Base-by-base conservation (phyloP, 2,888 invertebrate genomes). In the Pachymerium ferrugineum region DNA sequence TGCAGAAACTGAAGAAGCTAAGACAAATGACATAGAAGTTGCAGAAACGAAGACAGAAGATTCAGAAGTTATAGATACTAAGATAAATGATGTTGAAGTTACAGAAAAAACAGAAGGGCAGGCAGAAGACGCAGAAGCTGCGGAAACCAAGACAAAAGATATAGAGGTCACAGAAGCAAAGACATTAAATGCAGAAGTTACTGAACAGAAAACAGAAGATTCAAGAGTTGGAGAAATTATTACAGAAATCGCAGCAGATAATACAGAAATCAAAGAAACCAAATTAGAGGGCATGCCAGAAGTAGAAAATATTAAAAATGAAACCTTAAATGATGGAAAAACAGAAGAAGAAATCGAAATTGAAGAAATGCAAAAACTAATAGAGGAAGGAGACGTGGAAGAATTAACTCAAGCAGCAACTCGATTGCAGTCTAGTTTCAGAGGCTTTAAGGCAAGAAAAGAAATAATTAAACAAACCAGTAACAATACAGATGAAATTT, bases 401-500 rank as follows among this genome's bases (percentile, higher is more conserved):
- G 69, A 69, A 69, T 12, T 38, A 38, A 12, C 12, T n/a, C 12
- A 2, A 3, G 38, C 38, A 3, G 38, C 38, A n/a, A 71, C 71
- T 10, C 30, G 33, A 38, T 19, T 71, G 33, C 71, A 71, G 19
- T 31, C 71, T 22, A 71, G 19, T 14, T 71, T 71, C 38, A 33
- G 71, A 38, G 71, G 71, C 12, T 71, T 35, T 19, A 33, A 71
- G 33, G 19, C 35, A 22, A 38, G 72, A 42, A 72, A 72, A 42
- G 72, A 72, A 25, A 25, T 72, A 3, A 70, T 1, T 16, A 3
- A 14, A 30, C 6, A 16, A 31, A 3, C 14, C 2, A 2, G 16
- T 8, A 67, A 67, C 4, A 22, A 67, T 67, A 19, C 8, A n/a
- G 14, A 42, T 42, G 5, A 12, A 5, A 10, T 14, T 42, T 3